These are phyloP conservation scores for Zootermopsis nevadensis DNA, from an alignment of 2,888 invertebrate genomes.

Conservation along the genomic window DNA sequence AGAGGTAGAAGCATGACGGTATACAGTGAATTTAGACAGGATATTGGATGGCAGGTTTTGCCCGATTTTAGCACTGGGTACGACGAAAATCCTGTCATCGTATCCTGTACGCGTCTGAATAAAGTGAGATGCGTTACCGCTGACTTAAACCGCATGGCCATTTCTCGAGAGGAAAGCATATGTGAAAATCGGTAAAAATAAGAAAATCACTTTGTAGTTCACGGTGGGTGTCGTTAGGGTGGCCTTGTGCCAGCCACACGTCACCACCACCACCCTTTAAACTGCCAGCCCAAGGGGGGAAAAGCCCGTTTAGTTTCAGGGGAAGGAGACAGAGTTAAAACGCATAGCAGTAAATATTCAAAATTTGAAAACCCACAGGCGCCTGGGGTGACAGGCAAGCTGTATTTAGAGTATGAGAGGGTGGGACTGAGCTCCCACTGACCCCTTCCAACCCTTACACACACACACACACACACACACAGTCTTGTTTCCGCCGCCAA, in stretches of 20 bases:
- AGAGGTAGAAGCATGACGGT: too few relatives aligned
- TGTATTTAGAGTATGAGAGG: not conserved
- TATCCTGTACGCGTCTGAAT: too few relatives aligned
- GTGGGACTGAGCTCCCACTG: not conserved
- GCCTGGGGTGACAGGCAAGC: slow-evolving; percentile 42
- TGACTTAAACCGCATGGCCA: too few relatives aligned
- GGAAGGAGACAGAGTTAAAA: slow-evolving; percentile 19
- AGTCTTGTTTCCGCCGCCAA: slow-evolving; percentile 8
- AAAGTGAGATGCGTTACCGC: too few relatives aligned
- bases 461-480: not conserved
- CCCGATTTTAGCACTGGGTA: too few relatives aligned
- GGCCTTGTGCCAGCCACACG: slow-evolving; percentile 26
- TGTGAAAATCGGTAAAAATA: not conserved
- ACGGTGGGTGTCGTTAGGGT: not conserved
- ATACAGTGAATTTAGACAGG: too few relatives aligned
- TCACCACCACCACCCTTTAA: slow-evolving; percentile 22
- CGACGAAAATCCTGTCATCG: too few relatives aligned
- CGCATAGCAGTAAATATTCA: slow-evolving; percentile 48
- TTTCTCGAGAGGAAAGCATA: not conserved
- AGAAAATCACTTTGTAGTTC: not conserved
- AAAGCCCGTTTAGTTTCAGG: not conserved
- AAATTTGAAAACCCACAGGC: slow-evolving; percentile 50
- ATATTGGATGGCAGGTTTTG: too few relatives aligned
- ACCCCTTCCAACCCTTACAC: not conserved
- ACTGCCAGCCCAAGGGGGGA: not conserved